Percentiles rank a stretch among this genome's conserved stretches.
phyloP scores from a whole-genome alignment of 1,140 invertebrate genomes.

The Trinorchestia longiramus region DNA sequence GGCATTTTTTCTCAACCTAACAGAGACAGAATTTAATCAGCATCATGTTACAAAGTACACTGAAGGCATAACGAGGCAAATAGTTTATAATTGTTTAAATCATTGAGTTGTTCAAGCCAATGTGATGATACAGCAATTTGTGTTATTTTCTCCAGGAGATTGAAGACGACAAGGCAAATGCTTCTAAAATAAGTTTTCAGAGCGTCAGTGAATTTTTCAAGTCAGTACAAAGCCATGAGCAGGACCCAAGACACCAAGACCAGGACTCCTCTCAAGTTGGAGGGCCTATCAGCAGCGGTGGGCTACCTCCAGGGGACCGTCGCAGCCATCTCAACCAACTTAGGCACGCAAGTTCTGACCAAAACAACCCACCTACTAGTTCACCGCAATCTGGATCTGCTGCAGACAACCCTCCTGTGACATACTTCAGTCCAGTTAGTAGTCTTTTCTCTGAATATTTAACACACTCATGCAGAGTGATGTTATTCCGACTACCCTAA shows the following conservation, averaged over 20 bases:
- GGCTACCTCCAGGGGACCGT: neutral
- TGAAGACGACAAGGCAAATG: conserved; percentile 42
- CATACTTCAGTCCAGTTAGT: neutral
- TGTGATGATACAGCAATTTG: neutral
- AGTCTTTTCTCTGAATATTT: neutral
- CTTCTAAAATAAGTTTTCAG: conserved; percentile 15
- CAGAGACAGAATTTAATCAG: too few species aligned
- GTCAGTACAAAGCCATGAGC: conserved; percentile 33
- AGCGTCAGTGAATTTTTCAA: neutral
- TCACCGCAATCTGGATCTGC: neutral
- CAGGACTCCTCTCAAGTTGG: neutral
- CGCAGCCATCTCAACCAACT: neutral
- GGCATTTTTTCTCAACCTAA: too few species aligned
- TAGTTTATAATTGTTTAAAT: too few species aligned
- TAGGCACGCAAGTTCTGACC: neutral
- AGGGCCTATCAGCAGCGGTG: neutral
- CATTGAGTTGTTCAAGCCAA: neutral
- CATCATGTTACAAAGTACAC: too few species aligned
- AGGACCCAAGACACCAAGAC: neutral
- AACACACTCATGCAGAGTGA: neutral
- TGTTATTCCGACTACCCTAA: too few species aligned
- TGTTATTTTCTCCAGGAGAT: conserved; percentile 33
- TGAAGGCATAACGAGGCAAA: too few species aligned
- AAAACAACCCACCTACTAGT: neutral
- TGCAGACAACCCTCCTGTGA: neutral